phyloP scores from a whole-genome alignment of 2,888 invertebrate genomes.

The Plusia festucae region DNA sequence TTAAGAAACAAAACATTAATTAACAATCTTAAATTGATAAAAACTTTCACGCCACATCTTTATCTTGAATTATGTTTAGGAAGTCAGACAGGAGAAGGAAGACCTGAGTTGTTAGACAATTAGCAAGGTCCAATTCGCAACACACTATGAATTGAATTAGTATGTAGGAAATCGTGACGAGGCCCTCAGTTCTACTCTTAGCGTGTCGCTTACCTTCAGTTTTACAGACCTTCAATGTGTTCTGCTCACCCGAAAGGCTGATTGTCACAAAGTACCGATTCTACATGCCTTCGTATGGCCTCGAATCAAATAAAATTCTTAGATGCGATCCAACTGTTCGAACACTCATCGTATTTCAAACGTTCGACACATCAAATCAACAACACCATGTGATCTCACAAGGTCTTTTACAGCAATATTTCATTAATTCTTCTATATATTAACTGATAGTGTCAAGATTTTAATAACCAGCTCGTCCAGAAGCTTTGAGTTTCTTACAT shows the following conservation, averaged over 20 bases:
- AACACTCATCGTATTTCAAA: constrained; percentile 28
- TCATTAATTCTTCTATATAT: constrained; percentile 11
- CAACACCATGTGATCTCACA: constrained; percentile 35
- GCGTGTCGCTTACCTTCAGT: constrained; percentile 57
- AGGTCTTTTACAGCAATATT: constrained; percentile 23
- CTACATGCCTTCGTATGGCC: constrained; percentile 37
- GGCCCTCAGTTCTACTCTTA: constrained; percentile 59
- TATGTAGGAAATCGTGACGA: constrained; percentile 77
- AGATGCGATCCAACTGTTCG: constrained; percentile 26
- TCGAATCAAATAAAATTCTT: constrained; percentile 40
- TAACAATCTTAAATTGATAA: no score
- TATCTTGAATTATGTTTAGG: not conserved
- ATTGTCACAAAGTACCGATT: constrained; percentile 37
- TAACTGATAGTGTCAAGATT: constrained; percentile 21
- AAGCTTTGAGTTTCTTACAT: constrained; percentile 31
- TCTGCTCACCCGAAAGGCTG: constrained; percentile 33
- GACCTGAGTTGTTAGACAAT: constrained; percentile 62
- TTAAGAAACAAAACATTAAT: no score
- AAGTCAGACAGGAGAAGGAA: constrained; percentile 25
- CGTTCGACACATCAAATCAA: constrained; percentile 32
- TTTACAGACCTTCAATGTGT: constrained; percentile 42
- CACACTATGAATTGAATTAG: constrained; percentile 78
- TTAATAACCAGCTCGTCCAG: constrained; percentile 16
- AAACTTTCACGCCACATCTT: not conserved
- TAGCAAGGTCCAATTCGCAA: constrained; percentile 73